Percentiles rank a stretch among this genome's conserved stretches.
Evolutionary conservation across 2,888 invertebrate genomes (phyloP).

Genomic region (Cerceris rybyensis): DNA sequence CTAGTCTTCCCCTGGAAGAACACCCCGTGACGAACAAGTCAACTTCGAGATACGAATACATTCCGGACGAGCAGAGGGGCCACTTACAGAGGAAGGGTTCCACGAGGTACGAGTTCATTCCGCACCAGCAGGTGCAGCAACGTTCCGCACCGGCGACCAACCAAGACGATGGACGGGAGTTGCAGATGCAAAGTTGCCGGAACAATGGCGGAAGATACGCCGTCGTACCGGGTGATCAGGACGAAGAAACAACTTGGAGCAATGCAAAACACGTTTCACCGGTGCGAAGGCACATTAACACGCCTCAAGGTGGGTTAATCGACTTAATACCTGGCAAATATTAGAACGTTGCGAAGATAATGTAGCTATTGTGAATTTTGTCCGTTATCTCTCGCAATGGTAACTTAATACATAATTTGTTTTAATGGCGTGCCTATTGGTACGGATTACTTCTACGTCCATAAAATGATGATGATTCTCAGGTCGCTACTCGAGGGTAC

Average conservation of each 20-base stretch:
- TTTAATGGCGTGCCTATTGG: no score
- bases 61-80: slow-evolving; percentile 66
- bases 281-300: slow-evolving; percentile 62
- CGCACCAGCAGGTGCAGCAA: slow-evolving; percentile 71
- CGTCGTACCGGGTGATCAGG: slow-evolving; percentile 68
- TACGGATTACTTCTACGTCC: no score
- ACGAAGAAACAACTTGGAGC: slow-evolving; percentile 59
- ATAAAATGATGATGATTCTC: background rate
- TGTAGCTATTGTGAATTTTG: no score
- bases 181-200: slow-evolving; percentile 64
- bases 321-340: background rate
- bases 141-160: slow-evolving; percentile 70
- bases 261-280: slow-evolving; percentile 49
- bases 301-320: slow-evolving; percentile 66
- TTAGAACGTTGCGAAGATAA: background rate
- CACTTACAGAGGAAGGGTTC: slow-evolving; percentile 68
- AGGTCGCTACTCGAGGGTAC: slow-evolving; percentile 79
- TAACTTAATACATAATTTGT: no score
- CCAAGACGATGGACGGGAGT: slow-evolving; percentile 66
- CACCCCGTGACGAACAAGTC: slow-evolving; percentile 57
- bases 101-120: slow-evolving; percentile 73
- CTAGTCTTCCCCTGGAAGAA: slow-evolving; percentile 72
- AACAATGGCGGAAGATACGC: slow-evolving; percentile 70
- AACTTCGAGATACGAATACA: slow-evolving; percentile 76
- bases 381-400: no score